phyloP scores from a whole-genome alignment of 2,888 invertebrate genomes.

The Stenchaetothrips biformis region DNA sequence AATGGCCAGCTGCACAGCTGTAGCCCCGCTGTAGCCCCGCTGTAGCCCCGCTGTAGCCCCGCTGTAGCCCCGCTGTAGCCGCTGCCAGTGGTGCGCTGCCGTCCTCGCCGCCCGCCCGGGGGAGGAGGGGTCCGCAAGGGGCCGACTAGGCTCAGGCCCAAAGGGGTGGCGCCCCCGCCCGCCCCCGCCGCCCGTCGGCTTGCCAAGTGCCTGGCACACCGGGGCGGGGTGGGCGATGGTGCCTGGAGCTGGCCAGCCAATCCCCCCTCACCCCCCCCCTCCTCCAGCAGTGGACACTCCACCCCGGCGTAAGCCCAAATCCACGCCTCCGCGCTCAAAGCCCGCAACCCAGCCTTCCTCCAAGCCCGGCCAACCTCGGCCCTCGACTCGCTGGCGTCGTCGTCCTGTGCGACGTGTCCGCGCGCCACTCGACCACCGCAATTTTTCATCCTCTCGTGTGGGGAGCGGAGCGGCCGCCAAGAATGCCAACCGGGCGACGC shows the following conservation, averaged over 20 bases:
- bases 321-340: not conserved
- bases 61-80: not conserved
- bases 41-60: not conserved
- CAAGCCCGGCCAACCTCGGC: not conserved
- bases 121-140: too few species aligned
- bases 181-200: not conserved
- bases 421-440: too few species aligned
- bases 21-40: not conserved
- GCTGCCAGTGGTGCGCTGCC: too few species aligned
- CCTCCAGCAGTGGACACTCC: not conserved
- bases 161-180: too few species aligned
- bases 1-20: conserved; percentile 14
- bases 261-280: too few species aligned
- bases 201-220: not conserved
- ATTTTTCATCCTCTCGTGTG: too few species aligned
- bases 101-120: too few species aligned
- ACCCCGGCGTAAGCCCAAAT: not conserved
- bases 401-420: not conserved
- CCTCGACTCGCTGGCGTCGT: not conserved
- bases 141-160: too few species aligned
- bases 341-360: not conserved
- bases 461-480: too few species aligned
- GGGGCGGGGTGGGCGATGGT: too few species aligned
- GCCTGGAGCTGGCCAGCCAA: too few species aligned
- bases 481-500: too few species aligned